A percentile compares a stretch with the other conserved stretches of the same genome.
These are phyloP conservation scores for Nettapus auritus DNA, from an alignment of 2,113 vertebrate species.

Conservation along the genomic window DNA sequence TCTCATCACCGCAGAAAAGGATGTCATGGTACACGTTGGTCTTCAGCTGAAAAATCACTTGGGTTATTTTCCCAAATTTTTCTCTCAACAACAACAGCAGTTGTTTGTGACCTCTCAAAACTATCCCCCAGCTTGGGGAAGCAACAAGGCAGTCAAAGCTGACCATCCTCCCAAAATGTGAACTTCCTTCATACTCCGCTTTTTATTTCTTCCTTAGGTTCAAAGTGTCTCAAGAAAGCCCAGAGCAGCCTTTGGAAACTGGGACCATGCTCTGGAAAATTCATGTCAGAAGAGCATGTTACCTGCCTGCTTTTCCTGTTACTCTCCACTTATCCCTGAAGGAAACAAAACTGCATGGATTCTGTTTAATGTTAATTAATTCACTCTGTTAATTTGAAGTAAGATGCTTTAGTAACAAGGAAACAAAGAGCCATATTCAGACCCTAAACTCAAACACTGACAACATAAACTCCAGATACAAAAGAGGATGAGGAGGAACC, in stretches of 20 bases:
- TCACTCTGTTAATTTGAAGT: constrained; percentile 59
- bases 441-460: not conserved
- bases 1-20: not conserved
- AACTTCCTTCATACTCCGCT: not conserved
- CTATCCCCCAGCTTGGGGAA: not conserved
- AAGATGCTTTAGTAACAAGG: constrained; percentile 65
- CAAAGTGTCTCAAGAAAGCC: not conserved
- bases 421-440: constrained; percentile 38
- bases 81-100: not conserved
- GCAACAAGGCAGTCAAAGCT: constrained; percentile 29
- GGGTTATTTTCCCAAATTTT: not conserved
- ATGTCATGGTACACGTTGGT: not conserved
- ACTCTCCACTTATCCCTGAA: constrained; percentile 5
- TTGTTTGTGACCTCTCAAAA: not conserved
- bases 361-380: constrained; percentile 63
- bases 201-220: constrained; percentile 29
- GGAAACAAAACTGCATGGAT: constrained; percentile 14
- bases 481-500: not conserved
- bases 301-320: constrained; percentile 58
- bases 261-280: constrained; percentile 29
- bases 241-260: constrained; percentile 45
- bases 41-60: not conserved
- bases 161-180: constrained; percentile 10
- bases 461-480: not conserved
- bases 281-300: constrained; percentile 46